Evolutionary conservation across 2,888 invertebrate species (phyloP).

Genomic region (Hirtodrosophila duncani): DNA sequence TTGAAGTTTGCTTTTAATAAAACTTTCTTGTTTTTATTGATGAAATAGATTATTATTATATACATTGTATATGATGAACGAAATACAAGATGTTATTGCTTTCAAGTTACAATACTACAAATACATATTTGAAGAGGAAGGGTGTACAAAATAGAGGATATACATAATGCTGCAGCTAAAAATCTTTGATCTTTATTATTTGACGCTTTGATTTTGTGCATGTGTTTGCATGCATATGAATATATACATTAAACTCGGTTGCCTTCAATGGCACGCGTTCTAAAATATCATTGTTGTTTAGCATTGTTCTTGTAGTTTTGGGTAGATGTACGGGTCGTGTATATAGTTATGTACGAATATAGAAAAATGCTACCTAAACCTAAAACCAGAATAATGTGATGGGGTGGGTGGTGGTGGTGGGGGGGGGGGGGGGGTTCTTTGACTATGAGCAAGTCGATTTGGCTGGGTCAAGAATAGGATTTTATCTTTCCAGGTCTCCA

Average conservation of each 20-base stretch:
- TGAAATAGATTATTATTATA: constrained; percentile 72
- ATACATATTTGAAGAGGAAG: background rate
- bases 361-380: no score
- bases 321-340: background rate
- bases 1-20: no score
- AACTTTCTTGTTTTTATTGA: constrained; percentile 64
- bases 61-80: constrained; percentile 70
- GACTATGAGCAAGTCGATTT: constrained; percentile 72
- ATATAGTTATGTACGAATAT: background rate
- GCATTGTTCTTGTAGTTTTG: constrained; percentile 3
- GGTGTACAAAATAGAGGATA: background rate
- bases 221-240: no score
- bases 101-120: constrained; percentile 6
- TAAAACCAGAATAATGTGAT: background rate
- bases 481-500: constrained; percentile 11
- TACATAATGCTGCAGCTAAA: constrained; percentile 32
- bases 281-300: constrained; percentile 42
- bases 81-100: constrained; percentile 71
- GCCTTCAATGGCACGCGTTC: constrained; percentile 69
- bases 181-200: constrained; percentile 3
- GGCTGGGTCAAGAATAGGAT: constrained; percentile 36
- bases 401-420: background rate
- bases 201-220: background rate
- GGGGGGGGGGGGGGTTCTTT: background rate
- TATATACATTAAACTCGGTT: no score